Percentiles rank a stretch among this genome's conserved stretches.
Evolutionary conservation across 2,797 vertebrate genomes (phyloP).

Genomic region (Balearica regulorum): DNA sequence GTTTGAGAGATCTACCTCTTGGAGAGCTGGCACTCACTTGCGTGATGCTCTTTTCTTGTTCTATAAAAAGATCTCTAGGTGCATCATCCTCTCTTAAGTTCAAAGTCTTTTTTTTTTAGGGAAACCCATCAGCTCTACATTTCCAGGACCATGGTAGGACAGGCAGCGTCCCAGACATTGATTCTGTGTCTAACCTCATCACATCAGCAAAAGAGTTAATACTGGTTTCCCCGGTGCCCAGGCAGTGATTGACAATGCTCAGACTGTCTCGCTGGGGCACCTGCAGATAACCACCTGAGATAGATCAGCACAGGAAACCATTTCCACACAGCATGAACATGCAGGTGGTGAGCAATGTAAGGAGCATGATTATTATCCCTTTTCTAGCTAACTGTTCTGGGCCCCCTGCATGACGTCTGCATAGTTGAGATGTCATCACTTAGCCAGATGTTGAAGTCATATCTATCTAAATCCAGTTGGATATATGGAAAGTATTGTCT

Average conservation of each 20-base stretch:
- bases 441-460: conserved; percentile 70
- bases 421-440: conserved; percentile 62
- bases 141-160: background rate
- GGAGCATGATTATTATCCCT: conserved; percentile 42
- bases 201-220: background rate
- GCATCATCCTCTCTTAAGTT: background rate
- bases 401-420: conserved; percentile 32
- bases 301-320: conserved; percentile 60
- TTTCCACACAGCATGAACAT: conserved; percentile 33
- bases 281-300: conserved; percentile 58
- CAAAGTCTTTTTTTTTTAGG: background rate
- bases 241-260: conserved; percentile 43
- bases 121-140: background rate
- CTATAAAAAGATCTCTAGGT: background rate
- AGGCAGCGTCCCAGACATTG: background rate
- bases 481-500: conserved; percentile 44
- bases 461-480: conserved; percentile 45
- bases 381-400: conserved; percentile 27
- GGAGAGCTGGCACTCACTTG: background rate
- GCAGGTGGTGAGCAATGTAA: conserved; percentile 4
- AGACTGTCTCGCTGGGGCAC: conserved; percentile 25
- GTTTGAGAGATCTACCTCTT: background rate
- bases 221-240: background rate
- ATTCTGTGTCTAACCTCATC: background rate
- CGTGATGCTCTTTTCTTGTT: background rate